phyloP scores from a whole-genome alignment of 2,113 vertebrate genomes.

The Aplodontia rufa region DNA sequence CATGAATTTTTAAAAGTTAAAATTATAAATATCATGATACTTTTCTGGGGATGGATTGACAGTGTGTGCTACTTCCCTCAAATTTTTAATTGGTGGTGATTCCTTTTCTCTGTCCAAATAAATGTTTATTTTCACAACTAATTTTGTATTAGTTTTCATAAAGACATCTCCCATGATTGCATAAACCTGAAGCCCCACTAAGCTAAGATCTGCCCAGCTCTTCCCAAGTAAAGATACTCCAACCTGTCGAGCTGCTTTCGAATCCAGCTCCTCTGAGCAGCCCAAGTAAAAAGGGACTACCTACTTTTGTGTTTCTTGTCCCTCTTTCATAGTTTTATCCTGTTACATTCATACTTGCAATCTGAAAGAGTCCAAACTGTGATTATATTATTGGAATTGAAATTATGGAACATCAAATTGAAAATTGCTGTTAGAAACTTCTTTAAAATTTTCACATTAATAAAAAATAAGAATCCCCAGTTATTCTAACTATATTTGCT shows the following conservation, averaged over 20 bases:
- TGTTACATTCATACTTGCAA: background rate
- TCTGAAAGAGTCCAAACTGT: background rate
- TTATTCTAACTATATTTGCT: background rate
- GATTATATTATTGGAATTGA: background rate
- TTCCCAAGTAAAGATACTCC: background rate
- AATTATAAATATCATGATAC: background rate
- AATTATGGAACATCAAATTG: background rate
- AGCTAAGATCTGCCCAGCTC: background rate
- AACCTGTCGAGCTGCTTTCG: background rate
- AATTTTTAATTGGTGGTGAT: background rate
- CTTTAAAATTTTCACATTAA: background rate
- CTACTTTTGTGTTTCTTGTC: accelerated
- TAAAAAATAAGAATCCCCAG: background rate
- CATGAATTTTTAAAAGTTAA: background rate
- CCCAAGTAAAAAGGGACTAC: accelerated
- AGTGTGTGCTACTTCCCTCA: background rate
- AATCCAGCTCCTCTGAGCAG: background rate
- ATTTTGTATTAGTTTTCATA: background rate
- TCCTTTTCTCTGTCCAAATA: slow-evolving; percentile 7
- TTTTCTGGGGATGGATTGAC: background rate
- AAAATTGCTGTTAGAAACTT: background rate
- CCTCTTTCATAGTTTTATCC: background rate
- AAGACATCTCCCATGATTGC: background rate
- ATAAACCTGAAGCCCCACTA: background rate
- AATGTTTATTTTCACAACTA: background rate